Conservation (phyloP, 2,888 invertebrate genomes). For the Melieria crassipennis region DNA sequence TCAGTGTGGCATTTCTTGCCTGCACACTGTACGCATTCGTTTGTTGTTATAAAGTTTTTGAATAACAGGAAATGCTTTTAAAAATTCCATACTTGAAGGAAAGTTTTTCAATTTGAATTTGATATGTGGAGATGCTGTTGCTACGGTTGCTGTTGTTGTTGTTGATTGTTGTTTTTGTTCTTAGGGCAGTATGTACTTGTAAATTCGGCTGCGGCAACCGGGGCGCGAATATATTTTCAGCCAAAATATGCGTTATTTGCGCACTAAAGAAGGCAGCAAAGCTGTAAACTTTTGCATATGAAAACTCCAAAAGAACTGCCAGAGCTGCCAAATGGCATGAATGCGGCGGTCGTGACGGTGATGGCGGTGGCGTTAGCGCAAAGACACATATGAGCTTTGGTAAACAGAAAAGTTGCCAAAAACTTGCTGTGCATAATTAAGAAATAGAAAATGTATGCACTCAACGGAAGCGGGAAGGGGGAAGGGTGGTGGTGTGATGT, state of each 20-base stretch:
- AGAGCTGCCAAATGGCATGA: slow-evolving; percentile 19
- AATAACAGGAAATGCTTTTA: neutral
- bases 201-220: too few species aligned
- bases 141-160: neutral
- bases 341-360: neutral
- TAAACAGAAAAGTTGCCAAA: slow-evolving; percentile 21
- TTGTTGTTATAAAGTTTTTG: neutral
- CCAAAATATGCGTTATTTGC: neutral
- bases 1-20: too few species aligned
- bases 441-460: slow-evolving; percentile 19
- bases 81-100: slow-evolving; percentile 14
- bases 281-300: slow-evolving; percentile 18
- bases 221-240: slow-evolving; percentile 7
- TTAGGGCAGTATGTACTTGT: too few species aligned
- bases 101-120: slow-evolving; percentile 36
- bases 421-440: slow-evolving; percentile 32
- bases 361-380: too few species aligned
- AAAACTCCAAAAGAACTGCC: slow-evolving; percentile 9
- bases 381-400: slow-evolving; percentile 21
- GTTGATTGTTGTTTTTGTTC: too few species aligned
- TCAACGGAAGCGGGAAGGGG: neutral
- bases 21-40: too few species aligned
- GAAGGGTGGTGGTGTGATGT: neutral
- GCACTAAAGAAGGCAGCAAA: neutral
- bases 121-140: slow-evolving; percentile 23